phyloP scores from a whole-genome alignment of 2,113 vertebrate species.

The Microtus richardsoni region DNA sequence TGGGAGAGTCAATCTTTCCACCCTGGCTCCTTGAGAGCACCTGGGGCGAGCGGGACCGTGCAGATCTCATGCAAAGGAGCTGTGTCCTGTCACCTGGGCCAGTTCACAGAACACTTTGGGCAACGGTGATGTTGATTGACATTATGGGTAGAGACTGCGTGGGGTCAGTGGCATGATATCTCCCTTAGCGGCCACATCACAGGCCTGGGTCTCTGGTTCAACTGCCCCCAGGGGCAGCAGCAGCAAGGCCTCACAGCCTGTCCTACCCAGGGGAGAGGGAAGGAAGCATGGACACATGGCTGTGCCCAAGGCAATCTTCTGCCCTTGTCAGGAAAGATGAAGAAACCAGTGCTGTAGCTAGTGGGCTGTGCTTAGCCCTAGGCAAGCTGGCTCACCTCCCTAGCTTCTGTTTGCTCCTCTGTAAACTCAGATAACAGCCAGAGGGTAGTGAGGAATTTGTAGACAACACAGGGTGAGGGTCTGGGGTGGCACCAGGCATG shows the following conservation, averaged over 20 bases:
- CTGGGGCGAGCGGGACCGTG: background rate
- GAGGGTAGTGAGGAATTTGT: background rate
- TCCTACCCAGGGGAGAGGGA: background rate
- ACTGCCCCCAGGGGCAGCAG: background rate
- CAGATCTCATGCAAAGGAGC: background rate
- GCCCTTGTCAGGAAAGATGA: background rate
- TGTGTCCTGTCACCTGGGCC: background rate
- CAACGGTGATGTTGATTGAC: background rate
- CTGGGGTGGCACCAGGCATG: rapidly evolving
- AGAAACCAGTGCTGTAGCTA: rapidly evolving
- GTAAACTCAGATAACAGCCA: background rate
- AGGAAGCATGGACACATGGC: background rate
- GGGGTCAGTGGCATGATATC: rapidly evolving
- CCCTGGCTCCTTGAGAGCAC: conserved; percentile 29
- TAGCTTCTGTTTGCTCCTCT: background rate
- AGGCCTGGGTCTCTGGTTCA: background rate
- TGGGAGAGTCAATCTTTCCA: conserved; percentile 66
- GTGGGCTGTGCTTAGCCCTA: background rate
- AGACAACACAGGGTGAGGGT: too few relatives aligned
- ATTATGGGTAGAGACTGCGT: background rate
- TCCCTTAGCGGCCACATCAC: background rate
- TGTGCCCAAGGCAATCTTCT: rapidly evolving
- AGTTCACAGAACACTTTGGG: background rate
- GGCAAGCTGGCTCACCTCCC: background rate
- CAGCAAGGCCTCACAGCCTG: background rate